Evolutionary conservation across 2,797 vertebrate genomes (phyloP), one percentile per base, ranked within the genome.

Genomic region (Cuniculus paca): DNA sequence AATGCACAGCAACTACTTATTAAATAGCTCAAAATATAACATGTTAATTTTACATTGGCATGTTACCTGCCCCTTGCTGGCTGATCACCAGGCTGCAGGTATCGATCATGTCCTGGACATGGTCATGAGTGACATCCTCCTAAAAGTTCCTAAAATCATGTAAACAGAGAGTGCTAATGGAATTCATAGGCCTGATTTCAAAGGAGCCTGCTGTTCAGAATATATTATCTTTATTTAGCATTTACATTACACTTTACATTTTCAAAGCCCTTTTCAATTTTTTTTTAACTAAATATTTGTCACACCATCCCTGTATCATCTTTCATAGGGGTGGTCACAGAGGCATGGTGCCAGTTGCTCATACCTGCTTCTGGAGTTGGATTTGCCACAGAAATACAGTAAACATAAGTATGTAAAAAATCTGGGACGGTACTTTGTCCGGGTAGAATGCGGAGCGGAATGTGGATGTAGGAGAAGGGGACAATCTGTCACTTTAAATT

Each of bases 161-260:
- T 84, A 98, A 97, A 96, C 93, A 97, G 63, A 94, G 88, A 96
- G 95, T 97, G 95, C 83, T 98, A 98, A 97, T 94, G 92, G 94
- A 61, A 97, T 97, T 96, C 96, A 92, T 96, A 97, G 96, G 86
- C 95, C 94, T 52, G 85, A 95, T 96, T 97, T 98, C 96, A 96
- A 97, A 96, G 86, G 61, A 97, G 92, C 93, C 94, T 97, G 95
- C 94, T 95, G 90, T 95, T 96, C 90, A 89, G 97, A 97, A 97
- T 97, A 92, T 91, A 97, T 97, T 97, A 96, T 97, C 96, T 98
- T 98, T 97, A 97, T 97, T 98, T 97, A 98, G 97, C 97, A 97
- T 97, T 96, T 98, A 95, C 97, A 97, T 97, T 97, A 95, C 82
- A 92, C 92, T 97, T 95, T 95, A 97, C 88, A 97, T 95, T 97